Evolutionary conservation across 2,797 vertebrate genomes (phyloP), one percentile per base, ranked within the genome.

Genomic region (Falco naumanni): DNA sequence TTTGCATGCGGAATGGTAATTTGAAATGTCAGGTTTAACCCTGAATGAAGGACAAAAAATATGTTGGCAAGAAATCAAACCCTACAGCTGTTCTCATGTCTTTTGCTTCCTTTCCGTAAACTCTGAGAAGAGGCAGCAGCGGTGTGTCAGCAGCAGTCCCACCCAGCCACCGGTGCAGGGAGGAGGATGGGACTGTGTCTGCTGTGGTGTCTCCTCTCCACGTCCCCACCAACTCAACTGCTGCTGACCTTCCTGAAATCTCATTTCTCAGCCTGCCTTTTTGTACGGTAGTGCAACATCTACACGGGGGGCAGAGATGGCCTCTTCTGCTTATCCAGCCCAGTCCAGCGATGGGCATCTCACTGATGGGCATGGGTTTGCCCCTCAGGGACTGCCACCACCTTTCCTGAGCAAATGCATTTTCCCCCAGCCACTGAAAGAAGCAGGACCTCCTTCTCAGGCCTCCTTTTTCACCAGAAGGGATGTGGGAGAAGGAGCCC

Each of bases 11-110:
- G 50, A 78, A 74, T 39, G 26, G 60, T 63, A 83, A 68, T 53
- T 63, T 66, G 28, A 95, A 75, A 91, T 74, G 57, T 74, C 53
- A 75, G 11, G 48, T 61, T 94, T 77, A 85, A 71, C 45, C 51
- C 39, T 45, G 41, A 85, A 43, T 31, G 43, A 85, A 87, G 77
- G 48, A 59, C 50, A 87, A 5, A 26, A 54, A 56, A 34, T 77
- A 70, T 11, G 20, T 39, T 69, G 66, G 11, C 50, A 87, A 61
- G 81, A 93, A 93, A 87, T n/a, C 19, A 92, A 85, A 94, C 66
- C 54, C 43, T 39, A 48, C 0, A 0, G 10, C 43, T 89, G n/a
- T 50, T 93, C 34, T 89, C 0, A 0, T 72, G 39, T 10, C 1
- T 1, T 78, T 90, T 82, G 1, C 21, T 90, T 89, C 14, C 24